Evolutionary conservation across 2,797 vertebrate species (phyloP).

Genomic region (Mus spretus): DNA sequence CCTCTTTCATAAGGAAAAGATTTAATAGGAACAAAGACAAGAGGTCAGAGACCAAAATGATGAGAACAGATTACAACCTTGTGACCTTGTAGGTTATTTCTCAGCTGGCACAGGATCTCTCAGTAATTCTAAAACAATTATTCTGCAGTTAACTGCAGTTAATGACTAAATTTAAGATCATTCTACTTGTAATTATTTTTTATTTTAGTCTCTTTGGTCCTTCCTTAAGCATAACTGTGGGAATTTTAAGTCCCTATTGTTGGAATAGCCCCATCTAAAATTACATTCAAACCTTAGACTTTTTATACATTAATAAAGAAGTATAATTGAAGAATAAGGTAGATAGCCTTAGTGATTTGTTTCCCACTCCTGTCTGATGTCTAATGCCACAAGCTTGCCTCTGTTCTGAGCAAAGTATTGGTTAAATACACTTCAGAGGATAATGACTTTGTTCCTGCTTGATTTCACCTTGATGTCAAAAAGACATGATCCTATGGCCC

Average conservation of each 20-base stretch:
- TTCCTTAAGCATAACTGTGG: slow-evolving; percentile 1
- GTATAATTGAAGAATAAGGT: slow-evolving; percentile 1
- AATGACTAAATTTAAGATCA: slow-evolving; percentile 61
- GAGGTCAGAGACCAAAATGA: slow-evolving; percentile 6
- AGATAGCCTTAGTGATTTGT: not conserved
- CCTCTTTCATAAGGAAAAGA: slow-evolving; percentile 3
- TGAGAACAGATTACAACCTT: slow-evolving; percentile 17
- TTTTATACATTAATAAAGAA: not conserved
- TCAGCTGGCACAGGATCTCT: not conserved
- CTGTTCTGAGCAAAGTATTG: not conserved
- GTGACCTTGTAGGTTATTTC: slow-evolving; percentile 30
- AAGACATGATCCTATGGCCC: not conserved
- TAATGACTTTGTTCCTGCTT: not conserved
- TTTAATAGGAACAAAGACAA: slow-evolving; percentile 9
- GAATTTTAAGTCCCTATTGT: slow-evolving; percentile 32
- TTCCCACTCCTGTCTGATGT: not conserved
- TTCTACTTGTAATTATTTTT: slow-evolving; percentile 73
- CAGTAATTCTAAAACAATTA: slow-evolving; percentile 70
- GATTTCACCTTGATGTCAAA: not conserved
- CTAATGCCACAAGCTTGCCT: not conserved
- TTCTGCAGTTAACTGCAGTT: slow-evolving; percentile 67
- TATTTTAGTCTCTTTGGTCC: slow-evolving; percentile 67
- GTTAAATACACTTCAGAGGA: not conserved
- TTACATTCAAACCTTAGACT: slow-evolving; percentile 16
- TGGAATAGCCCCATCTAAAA: not conserved